Evolutionary conservation across 1,140 invertebrate genomes (phyloP).

Genomic region (Drosophila leontia): DNA sequence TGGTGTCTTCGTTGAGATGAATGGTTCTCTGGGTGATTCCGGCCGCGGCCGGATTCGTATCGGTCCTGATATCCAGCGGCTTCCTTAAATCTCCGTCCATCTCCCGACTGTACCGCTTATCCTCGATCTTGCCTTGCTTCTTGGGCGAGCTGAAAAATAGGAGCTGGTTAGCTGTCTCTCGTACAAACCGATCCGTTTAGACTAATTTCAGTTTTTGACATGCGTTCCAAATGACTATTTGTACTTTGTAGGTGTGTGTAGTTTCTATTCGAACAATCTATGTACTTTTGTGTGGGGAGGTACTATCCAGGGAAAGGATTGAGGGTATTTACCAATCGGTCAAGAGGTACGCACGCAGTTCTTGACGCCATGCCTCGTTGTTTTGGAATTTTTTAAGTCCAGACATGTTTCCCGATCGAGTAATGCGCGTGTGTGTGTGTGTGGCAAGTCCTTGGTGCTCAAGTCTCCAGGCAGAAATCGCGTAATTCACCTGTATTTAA

Average conservation of each 20-base stretch:
- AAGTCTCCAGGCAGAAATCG: constrained; percentile 7
- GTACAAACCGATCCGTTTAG: too few relatives aligned
- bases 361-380: constrained; percentile 69
- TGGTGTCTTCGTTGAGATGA: constrained; percentile 23
- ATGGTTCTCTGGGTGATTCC: constrained; percentile 2
- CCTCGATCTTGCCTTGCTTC: constrained; percentile 22
- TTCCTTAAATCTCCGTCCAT: constrained; percentile 49
- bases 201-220: constrained; percentile 5
- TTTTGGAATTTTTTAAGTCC: constrained; percentile 77
- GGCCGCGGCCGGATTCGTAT: not conserved
- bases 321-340: constrained; percentile 75
- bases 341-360: constrained; percentile 65
- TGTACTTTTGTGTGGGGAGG: not conserved
- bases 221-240: constrained; percentile 12
- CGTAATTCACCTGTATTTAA: constrained; percentile 12
- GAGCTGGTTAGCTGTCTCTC: not conserved
- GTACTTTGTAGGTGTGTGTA: constrained; percentile 25
- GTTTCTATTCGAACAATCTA: constrained; percentile 3
- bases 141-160: constrained; percentile 17
- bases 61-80: constrained; percentile 18
- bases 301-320: constrained; percentile 27
- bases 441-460: constrained; percentile 18
- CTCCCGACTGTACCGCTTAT: constrained; percentile 53
- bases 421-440: constrained; percentile 2
- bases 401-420: constrained; percentile 55